phyloP scores from a whole-genome alignment of 2,797 vertebrate species.

The Anas georgica region DNA sequence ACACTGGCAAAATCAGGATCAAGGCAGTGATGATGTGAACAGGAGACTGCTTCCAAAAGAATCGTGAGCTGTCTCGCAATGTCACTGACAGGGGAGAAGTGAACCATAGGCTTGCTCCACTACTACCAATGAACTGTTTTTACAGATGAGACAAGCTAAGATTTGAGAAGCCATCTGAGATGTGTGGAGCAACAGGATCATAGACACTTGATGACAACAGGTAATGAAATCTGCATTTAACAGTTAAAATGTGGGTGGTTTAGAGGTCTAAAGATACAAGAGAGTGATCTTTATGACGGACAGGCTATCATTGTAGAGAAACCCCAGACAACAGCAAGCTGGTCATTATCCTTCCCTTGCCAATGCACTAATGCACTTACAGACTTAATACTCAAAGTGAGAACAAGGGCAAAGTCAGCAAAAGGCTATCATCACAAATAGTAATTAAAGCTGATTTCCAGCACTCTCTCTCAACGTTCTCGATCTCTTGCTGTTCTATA shows the following conservation, averaged over 20 bases:
- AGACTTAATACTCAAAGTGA: background rate
- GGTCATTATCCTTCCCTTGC: background rate
- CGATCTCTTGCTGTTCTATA: background rate
- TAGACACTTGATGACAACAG: background rate
- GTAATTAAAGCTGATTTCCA: background rate
- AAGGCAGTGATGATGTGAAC: rapidly evolving
- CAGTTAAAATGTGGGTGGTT: background rate
- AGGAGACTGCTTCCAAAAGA: background rate
- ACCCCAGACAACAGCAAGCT: background rate
- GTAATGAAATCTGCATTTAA: background rate
- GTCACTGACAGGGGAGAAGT: background rate
- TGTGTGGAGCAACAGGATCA: background rate
- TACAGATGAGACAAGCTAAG: background rate
- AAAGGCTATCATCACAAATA: background rate
- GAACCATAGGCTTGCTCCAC: background rate
- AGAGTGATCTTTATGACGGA: background rate
- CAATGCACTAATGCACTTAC: background rate
- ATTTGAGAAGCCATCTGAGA: background rate
- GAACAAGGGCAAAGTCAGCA: background rate
- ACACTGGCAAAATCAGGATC: background rate
- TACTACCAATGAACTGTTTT: background rate
- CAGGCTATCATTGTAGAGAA: background rate
- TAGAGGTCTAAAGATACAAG: background rate
- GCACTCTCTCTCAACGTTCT: background rate
- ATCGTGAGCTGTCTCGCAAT: background rate